phyloP scores from a whole-genome alignment of 2,888 invertebrate species.

The Patella ulyssiponensis region DNA sequence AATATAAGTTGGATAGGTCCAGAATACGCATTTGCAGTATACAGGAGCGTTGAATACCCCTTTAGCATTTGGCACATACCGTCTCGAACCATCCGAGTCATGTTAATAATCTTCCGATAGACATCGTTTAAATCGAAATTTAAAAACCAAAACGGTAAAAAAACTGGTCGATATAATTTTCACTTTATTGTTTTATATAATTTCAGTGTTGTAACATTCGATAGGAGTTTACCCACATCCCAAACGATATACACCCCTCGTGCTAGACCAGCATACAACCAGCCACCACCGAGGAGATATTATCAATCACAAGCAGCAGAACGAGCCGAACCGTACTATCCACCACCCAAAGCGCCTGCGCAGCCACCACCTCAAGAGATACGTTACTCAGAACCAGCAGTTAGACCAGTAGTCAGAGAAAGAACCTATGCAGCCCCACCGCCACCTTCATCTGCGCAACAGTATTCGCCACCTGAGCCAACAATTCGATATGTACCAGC shows the following conservation, averaged over 20 bases:
- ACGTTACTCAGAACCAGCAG: too few species aligned
- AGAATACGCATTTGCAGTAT: too few species aligned
- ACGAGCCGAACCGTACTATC: neutral
- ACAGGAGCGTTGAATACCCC: too few species aligned
- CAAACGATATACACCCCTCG: neutral
- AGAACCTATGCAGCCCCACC: neutral
- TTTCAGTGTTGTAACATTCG: conserved; percentile 1
- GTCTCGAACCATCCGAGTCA: too few species aligned
- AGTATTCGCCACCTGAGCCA: neutral
- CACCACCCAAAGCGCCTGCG: neutral
- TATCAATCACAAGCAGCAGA: neutral
- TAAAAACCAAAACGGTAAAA: too few species aligned
- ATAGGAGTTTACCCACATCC: neutral
- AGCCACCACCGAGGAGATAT: neutral
- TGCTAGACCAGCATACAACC: neutral
- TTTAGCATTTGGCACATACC: too few species aligned
- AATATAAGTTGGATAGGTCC: too few species aligned
- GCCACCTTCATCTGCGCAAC: neutral
- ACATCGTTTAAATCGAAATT: too few species aligned
- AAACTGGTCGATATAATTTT: too few species aligned
- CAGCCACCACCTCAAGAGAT: neutral
- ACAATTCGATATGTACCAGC: neutral
- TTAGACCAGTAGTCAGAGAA: neutral
- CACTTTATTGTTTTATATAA: neutral
- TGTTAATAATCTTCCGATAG: too few species aligned